Conservation (phyloP, 2,888 invertebrate species). For the Drosophila cracens region DNA sequence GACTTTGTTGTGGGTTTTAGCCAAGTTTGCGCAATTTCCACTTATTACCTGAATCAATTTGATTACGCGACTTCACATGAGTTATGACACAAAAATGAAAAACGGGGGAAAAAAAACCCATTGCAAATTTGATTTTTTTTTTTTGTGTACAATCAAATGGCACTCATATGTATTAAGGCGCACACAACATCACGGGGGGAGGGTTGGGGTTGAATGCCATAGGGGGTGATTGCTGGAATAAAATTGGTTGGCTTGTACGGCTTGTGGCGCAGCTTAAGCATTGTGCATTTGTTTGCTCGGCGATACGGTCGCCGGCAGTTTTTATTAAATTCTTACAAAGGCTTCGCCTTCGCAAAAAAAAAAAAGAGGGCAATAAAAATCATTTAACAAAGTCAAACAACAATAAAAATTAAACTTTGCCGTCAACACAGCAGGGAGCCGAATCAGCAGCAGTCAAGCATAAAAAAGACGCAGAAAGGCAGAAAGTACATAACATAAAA, state of each 20-base stretch:
- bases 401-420: slow-evolving; percentile 81
- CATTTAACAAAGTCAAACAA: slow-evolving; percentile 81
- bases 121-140: background rate
- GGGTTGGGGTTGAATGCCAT: slow-evolving; percentile 35
- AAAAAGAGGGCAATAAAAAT: slow-evolving; percentile 73
- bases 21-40: slow-evolving; percentile 24
- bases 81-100: slow-evolving; percentile 41
- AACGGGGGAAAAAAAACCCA: slow-evolving; percentile 24
- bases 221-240: slow-evolving; percentile 4
- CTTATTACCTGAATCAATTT: slow-evolving; percentile 61
- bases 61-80: slow-evolving; percentile 48
- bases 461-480: slow-evolving; percentile 56
- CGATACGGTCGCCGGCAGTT: slow-evolving; percentile 75
- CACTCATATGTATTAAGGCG: slow-evolving; percentile 58
- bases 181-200: background rate
- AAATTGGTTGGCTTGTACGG: slow-evolving; percentile 55
- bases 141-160: slow-evolving; percentile 56
- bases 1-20: slow-evolving; percentile 68
- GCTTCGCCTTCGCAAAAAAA: slow-evolving; percentile 50
- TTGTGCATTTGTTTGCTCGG: slow-evolving; percentile 75
- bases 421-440: slow-evolving; percentile 67
- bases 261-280: slow-evolving; percentile 29
- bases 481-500: slow-evolving; percentile 68
- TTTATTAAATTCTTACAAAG: slow-evolving; percentile 77
- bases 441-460: slow-evolving; percentile 58